Evolutionary conservation across 2,113 vertebrate species (phyloP).

Genomic region (Deroptyus accipitrinus): DNA sequence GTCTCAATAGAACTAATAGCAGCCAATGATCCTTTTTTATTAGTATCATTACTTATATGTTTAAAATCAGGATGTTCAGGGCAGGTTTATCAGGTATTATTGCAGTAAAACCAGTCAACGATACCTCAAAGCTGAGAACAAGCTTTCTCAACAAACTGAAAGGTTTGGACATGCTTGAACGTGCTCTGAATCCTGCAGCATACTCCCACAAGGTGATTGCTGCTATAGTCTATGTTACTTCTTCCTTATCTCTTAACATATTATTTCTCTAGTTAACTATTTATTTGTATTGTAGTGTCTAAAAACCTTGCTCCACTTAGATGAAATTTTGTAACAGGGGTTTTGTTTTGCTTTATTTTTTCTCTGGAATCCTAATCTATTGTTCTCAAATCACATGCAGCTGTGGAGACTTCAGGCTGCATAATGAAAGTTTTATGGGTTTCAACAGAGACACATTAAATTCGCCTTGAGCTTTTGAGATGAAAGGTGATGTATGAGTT

Average conservation of each 20-base stretch:
- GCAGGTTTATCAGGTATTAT: neutral
- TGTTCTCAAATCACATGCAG: neutral
- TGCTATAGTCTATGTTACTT: neutral
- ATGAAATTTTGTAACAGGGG: neutral
- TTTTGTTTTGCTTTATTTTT: neutral
- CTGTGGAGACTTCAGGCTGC: neutral
- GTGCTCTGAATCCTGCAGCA: neutral
- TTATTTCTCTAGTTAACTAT: neutral
- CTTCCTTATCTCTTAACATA: neutral
- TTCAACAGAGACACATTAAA: neutral
- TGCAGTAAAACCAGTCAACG: neutral
- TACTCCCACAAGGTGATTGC: neutral
- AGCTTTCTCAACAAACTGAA: neutral
- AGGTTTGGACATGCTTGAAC: neutral
- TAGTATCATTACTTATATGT: neutral
- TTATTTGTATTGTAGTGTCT: neutral
- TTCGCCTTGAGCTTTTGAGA: neutral
- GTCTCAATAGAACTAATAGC: neutral
- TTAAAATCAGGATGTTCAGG: neutral
- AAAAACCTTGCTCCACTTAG: neutral
- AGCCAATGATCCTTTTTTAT: fast-evolving
- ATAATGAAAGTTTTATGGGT: neutral
- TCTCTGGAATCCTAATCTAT: neutral
- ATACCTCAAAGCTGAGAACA: neutral
- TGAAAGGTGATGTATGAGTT: neutral